Percentiles rank a stretch among this genome's conserved stretches.
Conservation (phyloP, 2,888 invertebrate species). For the Melanophora roralis region DNA sequence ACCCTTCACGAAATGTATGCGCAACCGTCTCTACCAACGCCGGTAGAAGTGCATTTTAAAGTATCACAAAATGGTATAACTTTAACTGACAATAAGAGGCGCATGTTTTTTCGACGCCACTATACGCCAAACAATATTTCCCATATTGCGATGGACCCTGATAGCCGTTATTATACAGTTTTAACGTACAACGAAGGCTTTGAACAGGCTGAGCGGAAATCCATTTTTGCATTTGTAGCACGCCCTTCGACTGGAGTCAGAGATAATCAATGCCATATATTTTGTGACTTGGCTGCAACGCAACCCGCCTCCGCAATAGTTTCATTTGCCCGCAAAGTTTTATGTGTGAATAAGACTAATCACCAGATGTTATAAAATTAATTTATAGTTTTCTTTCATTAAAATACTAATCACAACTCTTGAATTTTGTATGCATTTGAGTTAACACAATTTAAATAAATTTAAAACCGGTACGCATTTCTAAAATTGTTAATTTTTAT, state of each 20-base stretch:
- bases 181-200: constrained; percentile 64
- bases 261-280: constrained; percentile 98
- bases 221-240: constrained; percentile 97
- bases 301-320: constrained; percentile 96
- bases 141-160: constrained; percentile 94
- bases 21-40: constrained; percentile 80
- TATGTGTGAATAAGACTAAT: constrained; percentile 68
- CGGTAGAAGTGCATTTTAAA: constrained; percentile 94
- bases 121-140: constrained; percentile 94
- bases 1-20: constrained; percentile 83
- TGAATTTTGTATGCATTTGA: neutral
- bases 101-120: constrained; percentile 90
- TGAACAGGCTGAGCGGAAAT: constrained; percentile 71
- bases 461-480: neutral
- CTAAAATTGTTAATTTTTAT: constrained; percentile 10
- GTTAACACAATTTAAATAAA: neutral
- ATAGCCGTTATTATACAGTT: constrained; percentile 86
- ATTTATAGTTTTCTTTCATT: neutral
- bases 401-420: too few relatives aligned
- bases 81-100: constrained; percentile 94
- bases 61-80: constrained; percentile 97
- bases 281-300: constrained; percentile 94
- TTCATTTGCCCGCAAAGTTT: constrained; percentile 73
- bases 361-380: constrained; percentile 63
- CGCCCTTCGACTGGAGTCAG: constrained; percentile 87